These are phyloP conservation scores for Zosterops borbonicus DNA, from an alignment of 2,113 vertebrate species.

Conservation along the genomic window DNA sequence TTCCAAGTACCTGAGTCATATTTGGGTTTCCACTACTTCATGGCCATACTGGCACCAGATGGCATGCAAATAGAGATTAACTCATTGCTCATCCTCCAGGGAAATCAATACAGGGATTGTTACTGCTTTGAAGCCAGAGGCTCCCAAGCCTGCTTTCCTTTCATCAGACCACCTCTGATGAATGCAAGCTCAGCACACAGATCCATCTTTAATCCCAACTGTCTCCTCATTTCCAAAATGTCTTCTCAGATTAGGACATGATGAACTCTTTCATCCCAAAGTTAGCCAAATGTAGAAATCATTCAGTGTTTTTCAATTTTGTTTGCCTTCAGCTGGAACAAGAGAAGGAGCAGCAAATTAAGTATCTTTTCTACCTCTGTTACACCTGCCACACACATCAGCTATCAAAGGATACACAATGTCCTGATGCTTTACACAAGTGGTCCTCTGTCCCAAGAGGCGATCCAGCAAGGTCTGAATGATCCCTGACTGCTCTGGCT, in stretches of 20 bases:
- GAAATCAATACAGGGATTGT: background rate
- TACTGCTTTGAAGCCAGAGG: background rate
- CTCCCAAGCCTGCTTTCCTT: background rate
- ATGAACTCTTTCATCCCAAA: background rate
- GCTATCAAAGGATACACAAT: slow-evolving; percentile 75
- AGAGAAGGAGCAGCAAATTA: background rate
- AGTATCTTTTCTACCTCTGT: background rate
- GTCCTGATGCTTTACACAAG: background rate
- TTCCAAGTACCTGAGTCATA: background rate
- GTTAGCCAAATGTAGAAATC: background rate
- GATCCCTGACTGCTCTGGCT: slow-evolving; percentile 12
- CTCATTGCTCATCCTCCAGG: background rate
- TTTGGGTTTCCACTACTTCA: background rate
- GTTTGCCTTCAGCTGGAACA: background rate
- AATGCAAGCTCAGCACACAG: background rate
- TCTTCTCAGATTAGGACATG: background rate
- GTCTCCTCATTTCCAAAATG: background rate
- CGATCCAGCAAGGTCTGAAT: slow-evolving; percentile 63
- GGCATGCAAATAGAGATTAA: background rate
- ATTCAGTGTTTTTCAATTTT: background rate
- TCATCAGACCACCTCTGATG: background rate
- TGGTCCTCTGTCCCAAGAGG: background rate
- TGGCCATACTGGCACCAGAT: background rate
- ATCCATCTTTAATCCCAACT: background rate
- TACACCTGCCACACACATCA: background rate